Evolutionary conservation across 2,113 vertebrate species (phyloP), one percentile per base, ranked within the genome.

Genomic region (Columbina picui): DNA sequence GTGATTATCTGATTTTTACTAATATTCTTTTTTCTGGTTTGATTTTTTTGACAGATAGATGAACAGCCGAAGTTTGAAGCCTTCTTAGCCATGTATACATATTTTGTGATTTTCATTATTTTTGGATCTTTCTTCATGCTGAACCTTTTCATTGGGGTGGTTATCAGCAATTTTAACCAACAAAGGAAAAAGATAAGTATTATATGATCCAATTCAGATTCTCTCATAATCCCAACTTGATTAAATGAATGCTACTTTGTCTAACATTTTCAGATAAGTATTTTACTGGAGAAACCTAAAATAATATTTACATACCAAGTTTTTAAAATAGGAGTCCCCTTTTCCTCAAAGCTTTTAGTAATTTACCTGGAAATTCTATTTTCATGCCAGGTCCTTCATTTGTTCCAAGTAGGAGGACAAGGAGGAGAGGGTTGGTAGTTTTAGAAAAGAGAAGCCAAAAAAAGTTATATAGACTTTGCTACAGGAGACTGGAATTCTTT

Each of bases 111-210:
- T 97, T 99, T 99, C 96, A 99, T 99, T 98, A 98, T 99, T 96
- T 99, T 99, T 52, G 99, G 99, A 88, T 99, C 99, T 38, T 99
- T 99, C 98, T 99, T 99, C 98, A 99, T 99, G 69, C 96, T 99
- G 93, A 99, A 99, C 83, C 99, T 99, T 92, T 99, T 99, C 93
- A 99, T 99, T 32, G 99, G 99, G 52, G 99, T 99, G 78, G 99
- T 99, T 84, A 99, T 99, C 85, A 99, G 99, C 98, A 99, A 99
- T 97, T 99, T 99, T 97, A 99, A 99, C 96, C 98, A 99, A 92
- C 99, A 99, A 97, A 99, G 99, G 96, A 99, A 98, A 98, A 99
- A 99, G 99, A 99, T 99, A 98, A 99, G 99, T 99, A 98, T 45
- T 70, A 2, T 29, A 30, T 50, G 45, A 67, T 10, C 30, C 79